Conservation (phyloP, 2,888 invertebrate genomes). For the Gastracanthus pulcherrimus region DNA sequence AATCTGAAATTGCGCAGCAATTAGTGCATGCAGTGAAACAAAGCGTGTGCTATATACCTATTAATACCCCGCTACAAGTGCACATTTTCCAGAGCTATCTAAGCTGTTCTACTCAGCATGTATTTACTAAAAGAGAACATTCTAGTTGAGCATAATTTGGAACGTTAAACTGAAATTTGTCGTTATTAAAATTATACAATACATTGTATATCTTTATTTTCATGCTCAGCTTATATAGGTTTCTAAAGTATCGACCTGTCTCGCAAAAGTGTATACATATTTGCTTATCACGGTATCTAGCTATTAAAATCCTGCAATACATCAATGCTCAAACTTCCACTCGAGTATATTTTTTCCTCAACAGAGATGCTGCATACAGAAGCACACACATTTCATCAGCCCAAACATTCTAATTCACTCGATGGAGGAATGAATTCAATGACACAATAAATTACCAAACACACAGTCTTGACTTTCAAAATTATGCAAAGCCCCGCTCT, state of each 20-base stretch:
- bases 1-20: slow-evolving; percentile 9
- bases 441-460: slow-evolving; percentile 6
- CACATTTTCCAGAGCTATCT: background rate
- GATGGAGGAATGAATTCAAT: background rate
- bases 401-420: background rate
- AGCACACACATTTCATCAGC: slow-evolving; percentile 1
- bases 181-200: too few relatives aligned
- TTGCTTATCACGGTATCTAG: too few relatives aligned
- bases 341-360: background rate
- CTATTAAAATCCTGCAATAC: too few relatives aligned
- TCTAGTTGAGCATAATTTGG: too few relatives aligned
- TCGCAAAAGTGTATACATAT: too few relatives aligned
- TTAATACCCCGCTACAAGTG: background rate
- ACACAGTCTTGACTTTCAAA: background rate
- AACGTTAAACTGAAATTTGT: too few relatives aligned
- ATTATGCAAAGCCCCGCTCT: background rate
- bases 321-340: too few relatives aligned
- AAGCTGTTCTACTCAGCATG: background rate
- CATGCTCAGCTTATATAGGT: too few relatives aligned
- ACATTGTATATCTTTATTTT: too few relatives aligned
- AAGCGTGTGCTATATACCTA: background rate
- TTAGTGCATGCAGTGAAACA: background rate
- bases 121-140: too few relatives aligned
- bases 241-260: too few relatives aligned
- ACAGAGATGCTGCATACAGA: background rate